Evolutionary conservation across 2,797 vertebrate genomes (phyloP), one percentile per base, ranked within the genome.

Genomic region (Scyliorhinus canicula): DNA sequence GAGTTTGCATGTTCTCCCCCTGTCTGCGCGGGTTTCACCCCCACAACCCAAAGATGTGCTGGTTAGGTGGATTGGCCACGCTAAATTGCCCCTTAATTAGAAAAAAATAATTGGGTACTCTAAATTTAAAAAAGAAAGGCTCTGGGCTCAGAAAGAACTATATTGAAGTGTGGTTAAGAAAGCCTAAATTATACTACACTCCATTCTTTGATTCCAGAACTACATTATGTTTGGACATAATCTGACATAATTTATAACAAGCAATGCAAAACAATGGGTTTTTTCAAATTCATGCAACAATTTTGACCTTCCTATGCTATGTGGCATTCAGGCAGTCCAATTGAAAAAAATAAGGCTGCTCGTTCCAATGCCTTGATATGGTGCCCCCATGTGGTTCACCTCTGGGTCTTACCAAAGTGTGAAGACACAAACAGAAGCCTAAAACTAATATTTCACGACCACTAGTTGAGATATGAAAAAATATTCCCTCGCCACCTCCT

Each of bases 321-420:
- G 19, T 3, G 47, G 16, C 31, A 74, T 12, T 94, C 28, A 52
- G 47, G 0, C 44, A 94, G 47, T 50, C 67, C 40, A 93, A n/a
- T 21, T 93, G 60, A 47, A 40, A 93, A 28, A 3, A 3, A 5
- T n/a, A 52, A 71, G 67, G 16, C 21, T 71, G 26, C n/a, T 52
- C 44, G 31, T 93, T 69, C 14, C 67, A 77, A 1, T 19, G 35
- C 93, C 93, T 52, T 74, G 11, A 94, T 71, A 9, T 3, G 21
- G 47, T 74, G 93, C 93, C 65, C 28, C 93, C 93, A 35, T 52
- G 93, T 94, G 93, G 93, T 94, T 74, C 26, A 74, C 19, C 69
- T 52, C 93, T 67, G 74, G 44, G 28, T 31, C 67, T 52, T 55
- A 74, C 7, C 47, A 94, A n/a, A 28, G 6, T 19, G 44, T 47